A percentile compares a stretch with the other conserved stretches of the same genome.
Conservation (phyloP, 2,113 vertebrate genomes). For the Arothron firmamentum region DNA sequence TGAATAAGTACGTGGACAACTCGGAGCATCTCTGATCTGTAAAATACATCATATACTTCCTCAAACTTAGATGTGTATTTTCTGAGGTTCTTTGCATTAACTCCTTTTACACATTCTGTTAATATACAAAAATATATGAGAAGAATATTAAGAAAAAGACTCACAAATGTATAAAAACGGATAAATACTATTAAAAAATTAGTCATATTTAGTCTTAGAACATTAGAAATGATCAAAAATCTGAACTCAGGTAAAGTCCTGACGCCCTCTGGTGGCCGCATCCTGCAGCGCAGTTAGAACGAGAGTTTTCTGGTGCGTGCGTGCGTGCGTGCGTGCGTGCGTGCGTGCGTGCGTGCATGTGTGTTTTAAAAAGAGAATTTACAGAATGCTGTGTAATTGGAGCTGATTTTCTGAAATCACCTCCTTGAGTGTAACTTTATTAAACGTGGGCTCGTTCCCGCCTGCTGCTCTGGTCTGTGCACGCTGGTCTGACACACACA, state of each 20-base stretch:
- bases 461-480: no score
- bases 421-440: no score
- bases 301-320: constrained; percentile 9
- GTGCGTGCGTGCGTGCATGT: no score
- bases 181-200: constrained; percentile 54
- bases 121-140: constrained; percentile 67
- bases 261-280: constrained; percentile 44
- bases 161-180: constrained; percentile 44
- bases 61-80: constrained; percentile 8
- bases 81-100: constrained; percentile 32
- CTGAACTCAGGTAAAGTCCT: neutral
- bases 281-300: constrained; percentile 27
- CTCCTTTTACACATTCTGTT: constrained; percentile 46
- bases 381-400: no score
- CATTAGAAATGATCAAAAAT: neutral
- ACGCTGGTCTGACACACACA: no score
- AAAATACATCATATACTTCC: constrained; percentile 14
- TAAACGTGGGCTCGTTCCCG: no score
- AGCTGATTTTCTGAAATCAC: no score
- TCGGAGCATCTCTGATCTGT: neutral
- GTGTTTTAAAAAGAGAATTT: no score
- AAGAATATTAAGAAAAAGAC: constrained; percentile 35
- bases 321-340: neutral
- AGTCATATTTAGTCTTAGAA: neutral
- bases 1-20: constrained; percentile 9